Evolutionary conservation across 2,797 vertebrate genomes (phyloP).

Genomic region (Capromys pilorides): DNA sequence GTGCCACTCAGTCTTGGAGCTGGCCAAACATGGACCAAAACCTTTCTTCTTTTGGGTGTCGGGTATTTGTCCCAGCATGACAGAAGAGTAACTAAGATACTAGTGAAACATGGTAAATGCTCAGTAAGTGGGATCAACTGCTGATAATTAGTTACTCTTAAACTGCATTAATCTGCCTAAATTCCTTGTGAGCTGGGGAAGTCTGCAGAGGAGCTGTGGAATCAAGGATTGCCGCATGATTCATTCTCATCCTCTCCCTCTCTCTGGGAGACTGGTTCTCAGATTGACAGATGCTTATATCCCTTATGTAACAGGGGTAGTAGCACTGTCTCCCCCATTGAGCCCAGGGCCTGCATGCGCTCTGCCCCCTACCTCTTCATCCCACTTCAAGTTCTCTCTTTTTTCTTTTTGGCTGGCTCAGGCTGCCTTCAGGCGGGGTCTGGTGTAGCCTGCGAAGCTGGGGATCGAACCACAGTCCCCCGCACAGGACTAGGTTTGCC

Average conservation of each 20-base stretch:
- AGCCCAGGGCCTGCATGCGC: not conserved
- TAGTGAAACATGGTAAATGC: not conserved
- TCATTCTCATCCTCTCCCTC: not conserved
- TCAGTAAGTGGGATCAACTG: not conserved
- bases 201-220: not conserved
- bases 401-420: too few species aligned
- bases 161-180: not conserved
- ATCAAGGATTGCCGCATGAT: slow-evolving; percentile 7
- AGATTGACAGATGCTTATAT: too few species aligned
- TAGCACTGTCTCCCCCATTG: not conserved
- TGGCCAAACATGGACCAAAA: too few species aligned
- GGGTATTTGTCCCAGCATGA: too few species aligned
- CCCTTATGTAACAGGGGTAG: too few species aligned
- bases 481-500: too few species aligned
- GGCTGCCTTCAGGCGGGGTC: too few species aligned
- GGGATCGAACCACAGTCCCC: too few species aligned
- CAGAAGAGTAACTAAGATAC: too few species aligned
- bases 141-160: not conserved
- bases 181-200: not conserved
- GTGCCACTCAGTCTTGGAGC: too few species aligned
- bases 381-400: not conserved
- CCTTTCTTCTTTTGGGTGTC: too few species aligned
- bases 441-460: too few species aligned
- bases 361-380: not conserved
- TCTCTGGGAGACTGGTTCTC: not conserved